phyloP scores from a whole-genome alignment of 92 coral and sea anemone species.

The Metridium senile region DNA sequence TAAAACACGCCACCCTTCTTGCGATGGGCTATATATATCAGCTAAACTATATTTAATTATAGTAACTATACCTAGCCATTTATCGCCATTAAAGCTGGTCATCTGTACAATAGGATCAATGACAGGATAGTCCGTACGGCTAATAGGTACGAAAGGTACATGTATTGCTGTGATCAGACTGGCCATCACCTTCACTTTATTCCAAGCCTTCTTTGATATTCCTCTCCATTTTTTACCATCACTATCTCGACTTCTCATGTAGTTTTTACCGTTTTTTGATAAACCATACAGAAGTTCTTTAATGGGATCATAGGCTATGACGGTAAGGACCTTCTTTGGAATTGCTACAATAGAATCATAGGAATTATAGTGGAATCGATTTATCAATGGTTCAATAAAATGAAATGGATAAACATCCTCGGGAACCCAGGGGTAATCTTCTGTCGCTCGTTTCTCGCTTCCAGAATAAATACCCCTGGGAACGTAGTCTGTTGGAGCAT shows the following conservation, averaged over 20 bases:
- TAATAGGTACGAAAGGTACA: conserved; percentile 33
- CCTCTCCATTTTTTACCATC: conserved; percentile 26
- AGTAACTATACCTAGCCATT: conserved; percentile 38
- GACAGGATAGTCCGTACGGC: conserved; percentile 2
- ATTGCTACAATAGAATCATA: not conserved
- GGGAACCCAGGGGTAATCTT: no score
- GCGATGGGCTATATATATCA: no score
- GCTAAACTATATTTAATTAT: no score
- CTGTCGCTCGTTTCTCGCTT: no score
- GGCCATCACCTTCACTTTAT: not conserved
- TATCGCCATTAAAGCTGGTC: conserved; percentile 8
- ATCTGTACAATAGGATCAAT: conserved; percentile 30
- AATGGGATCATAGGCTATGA: conserved; percentile 25
- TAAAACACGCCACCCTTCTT: no score
- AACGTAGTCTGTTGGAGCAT: no score
- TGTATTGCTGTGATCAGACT: conserved; percentile 13
- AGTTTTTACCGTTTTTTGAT: conserved; percentile 12
- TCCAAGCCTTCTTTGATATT: conserved; percentile 14
- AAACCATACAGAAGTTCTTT: conserved; percentile 18
- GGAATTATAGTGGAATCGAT: no score
- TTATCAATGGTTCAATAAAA: no score
- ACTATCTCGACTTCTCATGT: conserved; percentile 20
- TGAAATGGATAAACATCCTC: no score
- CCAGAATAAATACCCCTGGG: no score
- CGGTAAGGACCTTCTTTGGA: conserved; percentile 12